These are phyloP conservation scores for Sisyra nigra DNA, from an alignment of 2,888 invertebrate species.

Conservation along the genomic window DNA sequence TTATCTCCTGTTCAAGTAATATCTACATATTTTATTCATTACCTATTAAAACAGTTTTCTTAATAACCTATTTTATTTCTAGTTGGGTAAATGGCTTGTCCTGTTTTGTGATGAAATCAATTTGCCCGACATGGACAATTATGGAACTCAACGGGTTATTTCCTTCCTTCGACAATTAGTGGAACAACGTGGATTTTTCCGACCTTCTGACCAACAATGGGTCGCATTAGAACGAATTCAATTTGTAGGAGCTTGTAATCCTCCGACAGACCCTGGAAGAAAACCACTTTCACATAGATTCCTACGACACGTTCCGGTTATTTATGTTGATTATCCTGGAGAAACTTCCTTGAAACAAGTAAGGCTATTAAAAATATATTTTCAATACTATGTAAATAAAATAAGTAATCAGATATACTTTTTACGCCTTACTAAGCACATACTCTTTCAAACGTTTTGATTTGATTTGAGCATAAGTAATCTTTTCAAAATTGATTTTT, in stretches of 20 bases:
- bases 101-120: conserved; percentile 99
- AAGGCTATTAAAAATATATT: conserved; percentile 9
- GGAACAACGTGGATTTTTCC: conserved; percentile 85
- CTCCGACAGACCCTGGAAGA: conserved; percentile 97
- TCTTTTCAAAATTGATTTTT: too few species aligned
- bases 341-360: conserved; percentile 89
- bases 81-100: conserved; percentile 95
- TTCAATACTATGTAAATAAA: too few species aligned
- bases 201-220: conserved; percentile 90
- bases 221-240: conserved; percentile 95
- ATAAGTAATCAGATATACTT: too few species aligned
- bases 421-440: too few species aligned
- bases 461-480: too few species aligned
- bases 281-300: conserved; percentile 78
- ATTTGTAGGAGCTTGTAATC: conserved; percentile 99
- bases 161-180: conserved; percentile 96
- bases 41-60: conserved; percentile 9
- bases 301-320: conserved; percentile 90
- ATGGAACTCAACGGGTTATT: conserved; percentile 96
- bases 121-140: conserved; percentile 96
- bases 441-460: too few species aligned
- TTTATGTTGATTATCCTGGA: conserved; percentile 99
- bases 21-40: conserved; percentile 15
- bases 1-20: conserved; percentile 86
- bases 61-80: conserved; percentile 13